Conservation (phyloP, 2,113 vertebrate species). For the Alexandromys fortis region DNA sequence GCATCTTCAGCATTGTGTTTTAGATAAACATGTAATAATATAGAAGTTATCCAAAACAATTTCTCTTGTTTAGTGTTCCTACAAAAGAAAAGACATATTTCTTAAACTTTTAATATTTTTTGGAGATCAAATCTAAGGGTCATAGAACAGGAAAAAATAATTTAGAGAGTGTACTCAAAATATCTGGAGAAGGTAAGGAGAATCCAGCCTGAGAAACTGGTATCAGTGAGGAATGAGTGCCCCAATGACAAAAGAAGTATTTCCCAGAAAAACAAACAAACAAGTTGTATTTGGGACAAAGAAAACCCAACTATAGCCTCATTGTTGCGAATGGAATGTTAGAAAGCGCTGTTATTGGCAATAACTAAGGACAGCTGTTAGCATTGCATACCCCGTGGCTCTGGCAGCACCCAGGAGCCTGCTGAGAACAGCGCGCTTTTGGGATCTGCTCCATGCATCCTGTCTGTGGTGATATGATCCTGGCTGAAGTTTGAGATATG, state of each 20-base stretch:
- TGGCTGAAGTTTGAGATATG: neutral
- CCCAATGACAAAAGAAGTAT: neutral
- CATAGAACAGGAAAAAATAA: neutral
- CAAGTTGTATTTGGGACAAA: neutral
- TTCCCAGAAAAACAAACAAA: neutral
- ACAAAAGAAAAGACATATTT: neutral
- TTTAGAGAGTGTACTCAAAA: neutral
- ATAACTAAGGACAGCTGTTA: neutral
- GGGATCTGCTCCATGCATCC: neutral
- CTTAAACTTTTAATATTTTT: neutral
- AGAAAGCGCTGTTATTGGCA: neutral
- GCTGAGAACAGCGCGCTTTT: neutral
- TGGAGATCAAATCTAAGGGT: neutral
- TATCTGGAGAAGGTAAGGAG: neutral
- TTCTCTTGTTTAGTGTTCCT: neutral
- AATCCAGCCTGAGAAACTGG: neutral
- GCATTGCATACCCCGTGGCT: too few species aligned
- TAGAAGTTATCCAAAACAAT: constrained; percentile 22
- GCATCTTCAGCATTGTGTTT: constrained; percentile 1
- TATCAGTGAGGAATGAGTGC: neutral
- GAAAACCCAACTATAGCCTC: neutral
- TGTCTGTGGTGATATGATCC: neutral
- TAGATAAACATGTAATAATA: neutral
- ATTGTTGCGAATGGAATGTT: neutral
- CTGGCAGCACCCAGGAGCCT: neutral